Conservation (phyloP, 2,888 invertebrate species). For the Phalera bucephala region DNA sequence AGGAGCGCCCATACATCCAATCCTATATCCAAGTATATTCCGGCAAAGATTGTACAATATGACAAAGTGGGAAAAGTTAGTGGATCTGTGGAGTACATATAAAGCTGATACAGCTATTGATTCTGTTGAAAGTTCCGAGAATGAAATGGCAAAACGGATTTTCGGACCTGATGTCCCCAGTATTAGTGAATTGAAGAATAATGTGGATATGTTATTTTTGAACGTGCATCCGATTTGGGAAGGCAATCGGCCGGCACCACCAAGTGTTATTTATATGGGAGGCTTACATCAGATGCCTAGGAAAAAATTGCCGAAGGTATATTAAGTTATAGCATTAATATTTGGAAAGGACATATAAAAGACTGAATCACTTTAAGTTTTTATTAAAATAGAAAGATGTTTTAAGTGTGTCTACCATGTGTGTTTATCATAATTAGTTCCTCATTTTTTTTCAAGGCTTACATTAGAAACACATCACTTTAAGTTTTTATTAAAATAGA, state of each 20-base stretch:
- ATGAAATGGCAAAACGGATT: slow-evolving; percentile 4
- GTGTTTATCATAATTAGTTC: too few species aligned
- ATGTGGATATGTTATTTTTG: slow-evolving; percentile 43
- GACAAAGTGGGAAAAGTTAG: slow-evolving; percentile 21
- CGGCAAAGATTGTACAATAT: slow-evolving; percentile 17
- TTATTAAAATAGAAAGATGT: too few species aligned
- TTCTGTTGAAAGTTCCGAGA: slow-evolving; percentile 9
- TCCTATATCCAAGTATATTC: slow-evolving; percentile 30
- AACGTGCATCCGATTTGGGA: slow-evolving; percentile 48
- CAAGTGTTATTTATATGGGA: slow-evolving; percentile 43
- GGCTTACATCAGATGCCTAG: slow-evolving; percentile 40
- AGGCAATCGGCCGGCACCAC: slow-evolving; percentile 39
- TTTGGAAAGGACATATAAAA: too few species aligned
- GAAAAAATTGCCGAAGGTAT: slow-evolving; percentile 37
- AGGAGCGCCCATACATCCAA: slow-evolving; percentile 38
- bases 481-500: too few species aligned
- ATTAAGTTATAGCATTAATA: too few species aligned
- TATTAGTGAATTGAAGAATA: slow-evolving; percentile 16
- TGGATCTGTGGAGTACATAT: slow-evolving; percentile 8
- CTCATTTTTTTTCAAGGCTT: too few species aligned
- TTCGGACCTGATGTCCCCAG: slow-evolving; percentile 15
- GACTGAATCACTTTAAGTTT: background rate
- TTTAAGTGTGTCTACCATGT: too few species aligned
- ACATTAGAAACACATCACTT: too few species aligned
- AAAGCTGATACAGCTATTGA: background rate